A percentile compares a stretch with the other conserved stretches of the same genome.
phyloP scores from a whole-genome alignment of 2,797 vertebrate species.

The Glossophaga mutica region DNA sequence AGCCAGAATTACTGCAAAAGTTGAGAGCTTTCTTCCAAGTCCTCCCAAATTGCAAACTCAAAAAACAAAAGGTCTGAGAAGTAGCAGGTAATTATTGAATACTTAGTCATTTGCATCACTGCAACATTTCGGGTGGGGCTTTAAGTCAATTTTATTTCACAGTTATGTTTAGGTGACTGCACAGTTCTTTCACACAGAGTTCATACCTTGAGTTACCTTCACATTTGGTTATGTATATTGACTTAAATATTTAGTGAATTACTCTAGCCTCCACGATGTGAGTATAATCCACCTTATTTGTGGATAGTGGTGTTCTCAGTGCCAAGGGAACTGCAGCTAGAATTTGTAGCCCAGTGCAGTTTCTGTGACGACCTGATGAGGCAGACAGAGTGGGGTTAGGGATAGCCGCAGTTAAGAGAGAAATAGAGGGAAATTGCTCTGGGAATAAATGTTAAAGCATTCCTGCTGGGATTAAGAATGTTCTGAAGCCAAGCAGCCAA shows the following conservation, averaged over 20 bases:
- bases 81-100: neutral
- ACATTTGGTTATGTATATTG: neutral
- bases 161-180: neutral
- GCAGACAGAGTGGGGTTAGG: neutral
- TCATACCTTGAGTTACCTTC: neutral
- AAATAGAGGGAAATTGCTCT: neutral
- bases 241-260: neutral
- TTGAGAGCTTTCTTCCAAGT: neutral
- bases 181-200: neutral
- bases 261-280: neutral
- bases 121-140: neutral
- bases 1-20: neutral
- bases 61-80: neutral
- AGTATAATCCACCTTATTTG: neutral
- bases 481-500: slow-evolving; percentile 24
- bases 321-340: neutral
- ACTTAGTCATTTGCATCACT: neutral
- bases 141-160: neutral
- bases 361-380: slow-evolving; percentile 13
- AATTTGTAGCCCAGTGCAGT: neutral
- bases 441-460: slow-evolving; percentile 37
- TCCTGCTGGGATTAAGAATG: slow-evolving; percentile 38
- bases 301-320: neutral
- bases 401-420: neutral
- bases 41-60: neutral